phyloP scores from a whole-genome alignment of 2,113 vertebrate species.

The Catharus minimus region DNA sequence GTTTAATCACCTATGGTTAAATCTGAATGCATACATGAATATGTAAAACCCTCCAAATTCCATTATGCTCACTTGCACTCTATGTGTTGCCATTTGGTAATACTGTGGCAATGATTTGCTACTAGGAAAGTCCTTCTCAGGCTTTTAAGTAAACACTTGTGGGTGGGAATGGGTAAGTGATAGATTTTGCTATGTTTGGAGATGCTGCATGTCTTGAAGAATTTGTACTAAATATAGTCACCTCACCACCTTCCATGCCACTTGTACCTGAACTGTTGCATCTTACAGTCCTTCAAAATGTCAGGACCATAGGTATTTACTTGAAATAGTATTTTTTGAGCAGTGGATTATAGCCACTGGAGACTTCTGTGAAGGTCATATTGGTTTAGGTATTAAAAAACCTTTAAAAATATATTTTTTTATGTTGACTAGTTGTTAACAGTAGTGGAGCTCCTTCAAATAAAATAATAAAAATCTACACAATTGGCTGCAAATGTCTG shows the following conservation, averaged over 20 bases:
- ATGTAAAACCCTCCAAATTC: neutral
- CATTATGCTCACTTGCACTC: rapidly evolving
- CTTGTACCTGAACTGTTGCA: neutral
- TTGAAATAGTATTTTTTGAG: neutral
- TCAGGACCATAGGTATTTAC: neutral
- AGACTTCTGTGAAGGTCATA: neutral
- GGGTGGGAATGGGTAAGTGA: neutral
- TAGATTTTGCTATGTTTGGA: neutral
- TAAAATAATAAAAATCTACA: neutral
- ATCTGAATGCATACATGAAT: neutral
- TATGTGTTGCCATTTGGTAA: neutral
- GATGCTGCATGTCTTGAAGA: neutral
- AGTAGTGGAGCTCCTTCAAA: neutral
- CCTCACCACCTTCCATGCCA: neutral
- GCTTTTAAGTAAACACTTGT: neutral
- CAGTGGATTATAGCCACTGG: neutral
- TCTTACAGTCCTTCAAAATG: neutral
- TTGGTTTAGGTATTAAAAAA: neutral
- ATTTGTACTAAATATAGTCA: neutral
- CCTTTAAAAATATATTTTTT: neutral
- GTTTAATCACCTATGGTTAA: neutral
- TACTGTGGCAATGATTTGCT: neutral
- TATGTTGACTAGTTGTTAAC: neutral
- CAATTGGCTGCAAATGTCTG: neutral
- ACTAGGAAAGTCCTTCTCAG: neutral